These are phyloP conservation scores for Lithophane ornitopus DNA, from an alignment of 2,888 invertebrate species.

Conservation along the genomic window DNA sequence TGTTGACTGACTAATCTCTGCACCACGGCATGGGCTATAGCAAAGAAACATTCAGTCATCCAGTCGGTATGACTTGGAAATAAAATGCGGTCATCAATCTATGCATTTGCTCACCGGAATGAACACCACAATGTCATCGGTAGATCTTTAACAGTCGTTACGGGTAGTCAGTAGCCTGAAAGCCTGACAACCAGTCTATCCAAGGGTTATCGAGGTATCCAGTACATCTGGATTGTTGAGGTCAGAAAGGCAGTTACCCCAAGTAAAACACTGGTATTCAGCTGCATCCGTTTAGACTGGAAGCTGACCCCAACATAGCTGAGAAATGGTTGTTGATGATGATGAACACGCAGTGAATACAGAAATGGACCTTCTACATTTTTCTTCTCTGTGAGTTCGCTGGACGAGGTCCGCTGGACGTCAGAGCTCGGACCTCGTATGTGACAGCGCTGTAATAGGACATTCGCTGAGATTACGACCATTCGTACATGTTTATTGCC, in stretches of 20 bases:
- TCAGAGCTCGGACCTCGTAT: constrained; percentile 28
- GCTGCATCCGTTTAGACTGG: not conserved
- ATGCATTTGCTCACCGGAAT: not conserved
- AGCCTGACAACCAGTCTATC: not conserved
- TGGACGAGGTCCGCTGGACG: constrained; percentile 20
- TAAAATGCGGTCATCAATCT: not conserved
- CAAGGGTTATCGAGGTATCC: not conserved
- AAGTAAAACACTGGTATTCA: not conserved
- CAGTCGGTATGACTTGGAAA: not conserved
- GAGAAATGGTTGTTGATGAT: not conserved
- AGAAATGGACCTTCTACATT: constrained; percentile 18
- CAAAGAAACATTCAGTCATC: not conserved
- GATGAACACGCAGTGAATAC: not conserved
- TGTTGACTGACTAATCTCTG: not conserved
- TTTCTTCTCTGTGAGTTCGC: not conserved
- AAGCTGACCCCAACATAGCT: not conserved
- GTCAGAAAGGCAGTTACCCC: not conserved
- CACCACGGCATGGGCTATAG: not conserved
- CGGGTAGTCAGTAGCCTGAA: not conserved
- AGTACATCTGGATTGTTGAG: not conserved
- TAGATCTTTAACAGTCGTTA: not conserved
- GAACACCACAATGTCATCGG: not conserved
- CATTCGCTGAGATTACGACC: constrained; percentile 57
- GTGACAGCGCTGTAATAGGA: constrained; percentile 56
- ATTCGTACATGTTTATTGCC: constrained; percentile 55